phyloP scores from a whole-genome alignment of 2,797 vertebrate genomes.

The Anniella stebbinsi region DNA sequence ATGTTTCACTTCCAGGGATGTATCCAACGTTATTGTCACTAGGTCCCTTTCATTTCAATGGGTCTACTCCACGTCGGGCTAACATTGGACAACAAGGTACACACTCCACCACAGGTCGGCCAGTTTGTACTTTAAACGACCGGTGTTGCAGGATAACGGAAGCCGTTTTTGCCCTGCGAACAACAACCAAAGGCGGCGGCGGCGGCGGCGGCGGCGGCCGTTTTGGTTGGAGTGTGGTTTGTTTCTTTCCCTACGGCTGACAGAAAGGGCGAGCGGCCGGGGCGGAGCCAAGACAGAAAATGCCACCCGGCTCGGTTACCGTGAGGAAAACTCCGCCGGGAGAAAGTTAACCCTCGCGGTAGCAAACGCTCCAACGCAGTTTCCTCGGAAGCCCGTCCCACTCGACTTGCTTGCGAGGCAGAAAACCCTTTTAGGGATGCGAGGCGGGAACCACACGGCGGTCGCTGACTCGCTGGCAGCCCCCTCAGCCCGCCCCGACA shows the following conservation, averaged over 20 bases:
- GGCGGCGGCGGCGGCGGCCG: not conserved
- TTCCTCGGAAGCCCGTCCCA: not conserved
- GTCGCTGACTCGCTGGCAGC: conserved; percentile 9
- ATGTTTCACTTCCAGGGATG: too few relatives aligned
- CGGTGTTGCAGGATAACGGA: not conserved
- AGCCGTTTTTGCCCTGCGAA: not conserved
- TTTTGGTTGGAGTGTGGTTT: not conserved
- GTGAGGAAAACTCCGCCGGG: not conserved
- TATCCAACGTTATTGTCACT: too few relatives aligned
- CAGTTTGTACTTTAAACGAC: not conserved
- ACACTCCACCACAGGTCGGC: too few relatives aligned
- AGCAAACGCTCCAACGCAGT: too few relatives aligned
- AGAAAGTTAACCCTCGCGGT: not conserved
- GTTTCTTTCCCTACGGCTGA: not conserved
- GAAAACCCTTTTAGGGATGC: not conserved
- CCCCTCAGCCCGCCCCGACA: not conserved
- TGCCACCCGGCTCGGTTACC: conserved; percentile 3
- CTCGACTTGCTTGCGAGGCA: not conserved
- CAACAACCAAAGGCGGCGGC: not conserved
- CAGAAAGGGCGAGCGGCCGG: not conserved
- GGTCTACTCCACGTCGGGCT: too few relatives aligned
- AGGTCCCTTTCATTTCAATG: too few relatives aligned
- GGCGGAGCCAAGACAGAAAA: conserved; percentile 23
- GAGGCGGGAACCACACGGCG: not conserved
- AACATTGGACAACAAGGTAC: too few relatives aligned